Evolutionary conservation across 2,888 invertebrate species (phyloP).

Genomic region (Ernsta delagoae): DNA sequence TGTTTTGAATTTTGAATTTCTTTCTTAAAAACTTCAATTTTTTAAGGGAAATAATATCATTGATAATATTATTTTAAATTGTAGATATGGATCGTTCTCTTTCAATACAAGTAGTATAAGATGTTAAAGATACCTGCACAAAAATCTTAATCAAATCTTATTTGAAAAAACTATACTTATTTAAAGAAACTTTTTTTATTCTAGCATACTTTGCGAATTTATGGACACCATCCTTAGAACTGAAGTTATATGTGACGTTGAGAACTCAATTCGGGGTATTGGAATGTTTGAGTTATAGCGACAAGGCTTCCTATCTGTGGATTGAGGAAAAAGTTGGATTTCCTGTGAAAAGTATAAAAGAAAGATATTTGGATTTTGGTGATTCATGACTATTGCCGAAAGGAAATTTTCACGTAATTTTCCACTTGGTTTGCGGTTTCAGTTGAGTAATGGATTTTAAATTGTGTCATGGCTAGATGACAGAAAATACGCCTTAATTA

Average conservation of each 20-base stretch:
- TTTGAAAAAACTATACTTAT: too few species aligned
- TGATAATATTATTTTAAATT: too few species aligned
- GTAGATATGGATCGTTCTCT: too few species aligned
- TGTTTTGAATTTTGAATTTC: too few species aligned
- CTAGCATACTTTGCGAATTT: too few species aligned
- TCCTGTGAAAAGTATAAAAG: constrained; percentile 10
- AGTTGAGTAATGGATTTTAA: constrained; percentile 6
- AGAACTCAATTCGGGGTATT: constrained; percentile 37
- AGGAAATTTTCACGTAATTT: constrained; percentile 19
- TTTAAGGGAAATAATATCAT: too few species aligned
- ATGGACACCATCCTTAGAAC: constrained; percentile 11
- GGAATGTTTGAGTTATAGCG: constrained; percentile 35
- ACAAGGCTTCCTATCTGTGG: constrained; percentile 27
- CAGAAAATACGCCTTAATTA: not conserved
- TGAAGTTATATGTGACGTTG: constrained; percentile 33
- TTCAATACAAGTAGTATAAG: too few species aligned
- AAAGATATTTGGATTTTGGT: constrained; percentile 13
- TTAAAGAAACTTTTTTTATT: too few species aligned
- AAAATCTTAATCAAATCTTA: too few species aligned
- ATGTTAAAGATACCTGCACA: too few species aligned
- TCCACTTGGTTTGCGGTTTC: not conserved
- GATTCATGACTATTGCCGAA: constrained; percentile 21
- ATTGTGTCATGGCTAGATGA: not conserved
- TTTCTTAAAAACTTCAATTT: too few species aligned
- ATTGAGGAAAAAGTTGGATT: constrained; percentile 28